Percentiles rank a stretch among this genome's conserved stretches.
These are phyloP conservation scores for Dolomedes plantarius DNA, from an alignment of 2,888 invertebrate genomes.

Conservation along the genomic window DNA sequence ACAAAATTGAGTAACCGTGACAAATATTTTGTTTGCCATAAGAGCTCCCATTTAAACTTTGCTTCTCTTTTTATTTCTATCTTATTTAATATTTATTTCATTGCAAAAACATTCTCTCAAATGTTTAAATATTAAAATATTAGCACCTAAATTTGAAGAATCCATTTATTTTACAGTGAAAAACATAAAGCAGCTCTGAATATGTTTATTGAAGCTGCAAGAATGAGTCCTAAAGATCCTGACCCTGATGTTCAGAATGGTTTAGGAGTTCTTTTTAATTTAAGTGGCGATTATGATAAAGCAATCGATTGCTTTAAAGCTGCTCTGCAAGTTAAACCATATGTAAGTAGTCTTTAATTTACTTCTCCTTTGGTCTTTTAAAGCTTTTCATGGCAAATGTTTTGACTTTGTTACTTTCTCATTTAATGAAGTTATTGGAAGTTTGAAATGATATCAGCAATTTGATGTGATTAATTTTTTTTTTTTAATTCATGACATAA, in stretches of 20 bases:
- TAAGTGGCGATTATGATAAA: conserved; percentile 94
- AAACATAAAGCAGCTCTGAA: conserved; percentile 81
- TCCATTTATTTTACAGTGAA: conserved; percentile 30
- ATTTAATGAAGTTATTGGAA: too few species aligned
- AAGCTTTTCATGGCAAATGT: not conserved
- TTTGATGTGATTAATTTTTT: too few species aligned
- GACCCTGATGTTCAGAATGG: conserved; percentile 96
- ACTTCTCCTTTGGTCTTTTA: not conserved
- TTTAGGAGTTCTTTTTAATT: conserved; percentile 94
- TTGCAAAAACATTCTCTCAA: too few species aligned
- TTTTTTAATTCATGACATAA: too few species aligned
- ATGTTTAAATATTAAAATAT: too few species aligned
- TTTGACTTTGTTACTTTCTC: not conserved
- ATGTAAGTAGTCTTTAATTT: conserved; percentile 78
- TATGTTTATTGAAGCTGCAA: conserved; percentile 84
- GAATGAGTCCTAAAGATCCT: conserved; percentile 82
- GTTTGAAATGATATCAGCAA: too few species aligned
- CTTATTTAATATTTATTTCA: too few species aligned
- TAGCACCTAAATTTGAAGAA: too few species aligned
- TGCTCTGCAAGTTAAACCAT: conserved; percentile 88
- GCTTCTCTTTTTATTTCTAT: too few species aligned
- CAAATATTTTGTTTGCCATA: too few species aligned
- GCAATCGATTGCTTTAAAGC: conserved; percentile 97
- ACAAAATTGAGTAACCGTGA: too few species aligned
- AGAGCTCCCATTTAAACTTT: too few species aligned